Evolutionary conservation across 2,113 vertebrate species (phyloP), one percentile per base, ranked within the genome.

Genomic region (Coryphaenoides rupestris): DNA sequence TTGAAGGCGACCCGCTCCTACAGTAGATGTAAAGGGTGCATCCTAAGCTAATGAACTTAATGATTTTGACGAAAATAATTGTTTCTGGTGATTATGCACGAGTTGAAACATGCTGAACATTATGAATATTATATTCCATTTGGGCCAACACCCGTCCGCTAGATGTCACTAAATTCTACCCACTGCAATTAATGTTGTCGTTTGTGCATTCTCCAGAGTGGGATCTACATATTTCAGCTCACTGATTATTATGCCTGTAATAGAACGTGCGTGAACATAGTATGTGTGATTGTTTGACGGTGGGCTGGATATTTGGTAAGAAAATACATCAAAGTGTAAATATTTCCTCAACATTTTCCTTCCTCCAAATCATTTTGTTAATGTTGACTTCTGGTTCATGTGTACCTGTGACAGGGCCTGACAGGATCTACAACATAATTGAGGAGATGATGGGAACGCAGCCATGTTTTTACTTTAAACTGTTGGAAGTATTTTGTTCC

Each of bases 291-390:
- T 75, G 76, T 21, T n/a, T 83, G 55, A 65, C 72, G 23, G 5
- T 87, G 23, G 75, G 62, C 40, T 87, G 84, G 86, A 50, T 61
- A 3, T 89, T 83, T 72, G 81, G 81, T 88, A 57, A 62, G 74
- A 15, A 67, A n/a, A 59, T 21, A 54, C 17, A 21, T 55, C 14
- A 15, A 2, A 55, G 54, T 55, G 21, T 55, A 12, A 13, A 52
- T 53, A 12, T 5, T 55, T 16, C 13, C 24, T 23, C 23, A 24
- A 14, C 13, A 2, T 47, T 47, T 16, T 2, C 3, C 2, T 50
- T 2, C n/a, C 17, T 50, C 17, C 15, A 50, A 17, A 49, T 50
- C 15, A 50, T 50, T 50, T 50, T 50, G 33, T 50, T 50, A 1
- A 64, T 19, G 12, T 12, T 1, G 3, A 40, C 1, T 33, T n/a